Conservation (phyloP, 2,113 vertebrate genomes). For the Callipepla californica region DNA sequence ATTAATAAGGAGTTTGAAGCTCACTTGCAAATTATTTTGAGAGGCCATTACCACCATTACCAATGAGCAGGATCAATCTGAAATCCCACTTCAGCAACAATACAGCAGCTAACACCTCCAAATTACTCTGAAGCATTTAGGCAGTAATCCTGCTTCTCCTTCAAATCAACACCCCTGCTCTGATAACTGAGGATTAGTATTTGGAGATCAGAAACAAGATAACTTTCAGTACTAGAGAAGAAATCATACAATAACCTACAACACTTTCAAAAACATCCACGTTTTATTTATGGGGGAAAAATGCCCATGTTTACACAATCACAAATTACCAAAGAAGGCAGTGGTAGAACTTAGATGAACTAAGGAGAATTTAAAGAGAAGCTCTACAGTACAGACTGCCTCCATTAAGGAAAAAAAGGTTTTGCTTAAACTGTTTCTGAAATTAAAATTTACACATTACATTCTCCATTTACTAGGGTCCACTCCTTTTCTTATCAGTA, state of each 20-base stretch:
- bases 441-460: background rate
- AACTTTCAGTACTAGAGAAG: background rate
- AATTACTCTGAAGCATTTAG: background rate
- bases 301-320: background rate
- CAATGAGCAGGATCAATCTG: background rate
- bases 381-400: background rate
- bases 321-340: accelerated
- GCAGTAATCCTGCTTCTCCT: background rate
- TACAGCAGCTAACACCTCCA: background rate
- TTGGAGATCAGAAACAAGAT: background rate
- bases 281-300: background rate
- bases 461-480: background rate
- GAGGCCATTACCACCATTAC: background rate
- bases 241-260: background rate
- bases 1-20: background rate
- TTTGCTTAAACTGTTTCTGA: background rate
- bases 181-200: background rate
- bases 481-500: background rate
- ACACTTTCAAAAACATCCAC: background rate
- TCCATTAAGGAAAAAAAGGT: accelerated
- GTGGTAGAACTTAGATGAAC: background rate
- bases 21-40: background rate
- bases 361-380: background rate
- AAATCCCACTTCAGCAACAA: background rate
- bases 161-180: background rate